A percentile compares a stretch with the other conserved stretches of the same genome.
These are phyloP conservation scores for Lipotes vexillifer DNA, from an alignment of 2,113 vertebrate species.

Conservation along the genomic window DNA sequence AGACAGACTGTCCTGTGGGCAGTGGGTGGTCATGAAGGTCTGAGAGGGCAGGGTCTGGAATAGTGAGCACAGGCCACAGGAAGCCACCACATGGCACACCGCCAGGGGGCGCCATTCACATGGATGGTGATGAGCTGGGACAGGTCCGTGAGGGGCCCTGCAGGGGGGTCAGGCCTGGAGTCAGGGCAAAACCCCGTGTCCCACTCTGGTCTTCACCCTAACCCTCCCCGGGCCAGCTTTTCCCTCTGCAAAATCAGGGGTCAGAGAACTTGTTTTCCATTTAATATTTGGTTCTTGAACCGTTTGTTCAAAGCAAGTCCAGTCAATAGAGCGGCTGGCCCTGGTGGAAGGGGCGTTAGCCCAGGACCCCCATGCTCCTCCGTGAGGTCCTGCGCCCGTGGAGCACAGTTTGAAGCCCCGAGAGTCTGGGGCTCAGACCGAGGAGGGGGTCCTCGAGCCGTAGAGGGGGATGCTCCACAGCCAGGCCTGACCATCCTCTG, in stretches of 20 bases:
- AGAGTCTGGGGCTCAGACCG: neutral
- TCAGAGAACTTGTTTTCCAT: neutral
- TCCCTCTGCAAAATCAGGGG: neutral
- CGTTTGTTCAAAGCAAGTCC: neutral
- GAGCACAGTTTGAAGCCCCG: neutral
- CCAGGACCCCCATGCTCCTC: neutral
- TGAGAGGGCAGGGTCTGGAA: neutral
- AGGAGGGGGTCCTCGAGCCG: neutral
- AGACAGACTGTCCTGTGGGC: neutral
- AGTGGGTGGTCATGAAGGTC: neutral
- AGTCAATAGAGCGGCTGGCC: accelerated
- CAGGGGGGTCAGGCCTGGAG: accelerated
- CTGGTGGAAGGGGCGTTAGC: accelerated
- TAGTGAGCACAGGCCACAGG: accelerated
- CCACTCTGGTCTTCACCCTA: neutral
- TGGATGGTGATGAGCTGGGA: no score
- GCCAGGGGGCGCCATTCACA: neutral
- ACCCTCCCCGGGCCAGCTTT: neutral
- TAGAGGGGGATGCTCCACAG: neutral
- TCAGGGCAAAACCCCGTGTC: no score
- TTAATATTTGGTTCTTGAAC: neutral
- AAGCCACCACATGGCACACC: neutral
- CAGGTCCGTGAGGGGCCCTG: neutral
- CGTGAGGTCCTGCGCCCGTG: accelerated
- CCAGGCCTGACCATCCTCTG: neutral